Conservation (phyloP, 2,888 invertebrate genomes). For the Phyllotreta striolata region DNA sequence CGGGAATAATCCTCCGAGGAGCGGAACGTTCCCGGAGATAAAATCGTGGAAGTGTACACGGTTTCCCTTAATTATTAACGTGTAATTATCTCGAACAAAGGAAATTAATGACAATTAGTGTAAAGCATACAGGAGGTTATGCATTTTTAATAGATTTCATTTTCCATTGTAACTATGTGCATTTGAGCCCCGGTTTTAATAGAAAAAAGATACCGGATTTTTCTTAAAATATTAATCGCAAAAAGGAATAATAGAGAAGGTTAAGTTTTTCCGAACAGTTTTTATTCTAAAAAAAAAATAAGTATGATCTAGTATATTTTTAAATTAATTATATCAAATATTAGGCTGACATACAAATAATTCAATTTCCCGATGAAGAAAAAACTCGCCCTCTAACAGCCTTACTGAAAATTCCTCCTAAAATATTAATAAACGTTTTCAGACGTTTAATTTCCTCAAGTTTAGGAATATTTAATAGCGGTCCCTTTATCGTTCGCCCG, state of each 20-base stretch:
- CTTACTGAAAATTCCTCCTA: not conserved
- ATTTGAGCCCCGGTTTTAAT: conserved; percentile 16
- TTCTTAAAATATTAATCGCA: not conserved
- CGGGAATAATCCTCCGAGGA: not conserved
- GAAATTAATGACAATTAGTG: conserved; percentile 26
- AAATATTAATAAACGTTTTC: conserved; percentile 37
- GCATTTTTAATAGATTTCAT: conserved; percentile 35
- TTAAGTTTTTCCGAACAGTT: no score
- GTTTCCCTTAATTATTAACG: conserved; percentile 18
- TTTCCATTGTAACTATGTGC: conserved; percentile 31
- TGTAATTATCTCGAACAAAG: conserved; percentile 28
- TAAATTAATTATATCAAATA: no score
- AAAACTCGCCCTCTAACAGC: not conserved
- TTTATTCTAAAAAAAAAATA: no score
- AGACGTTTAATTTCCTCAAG: conserved; percentile 38
- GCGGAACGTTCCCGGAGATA: conserved; percentile 6
- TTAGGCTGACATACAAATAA: not conserved
- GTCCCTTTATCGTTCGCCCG: not conserved
- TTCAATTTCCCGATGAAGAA: no score
- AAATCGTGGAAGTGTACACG: conserved; percentile 16
- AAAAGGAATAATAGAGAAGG: no score
- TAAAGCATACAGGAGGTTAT: conserved; percentile 31
- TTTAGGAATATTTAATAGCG: conserved; percentile 19
- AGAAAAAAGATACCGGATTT: conserved; percentile 2
- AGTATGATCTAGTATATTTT: not conserved